Base-by-base conservation (phyloP, 2,888 invertebrate genomes). In the Malachius bipustulatus region DNA sequence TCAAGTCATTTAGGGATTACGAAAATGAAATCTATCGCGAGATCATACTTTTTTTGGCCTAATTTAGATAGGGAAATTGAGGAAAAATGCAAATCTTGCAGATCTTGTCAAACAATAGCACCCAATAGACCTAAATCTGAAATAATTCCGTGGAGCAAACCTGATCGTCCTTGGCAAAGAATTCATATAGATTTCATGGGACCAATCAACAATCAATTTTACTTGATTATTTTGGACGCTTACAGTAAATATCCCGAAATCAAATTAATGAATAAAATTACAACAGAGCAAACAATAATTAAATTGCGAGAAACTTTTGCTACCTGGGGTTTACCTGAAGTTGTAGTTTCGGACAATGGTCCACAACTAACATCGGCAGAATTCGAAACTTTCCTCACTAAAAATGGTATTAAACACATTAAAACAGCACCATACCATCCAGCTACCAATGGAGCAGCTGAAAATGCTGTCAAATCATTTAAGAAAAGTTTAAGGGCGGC, bases 1-100 rank as follows among this genome's bases (percentile, higher is more conserved):
- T 49, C 4, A 40, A 41, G 14, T 50, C 55, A 9, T 31, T 57
- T 36, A 10, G 38, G 35, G 10, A 27, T 38, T 4, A 19, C 28
- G 1, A 26, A 28, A 19, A 32, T 27, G 34, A 32, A 35, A 35
- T 11, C 12, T 30, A 4, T 24, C 10, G 37, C 37, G 3, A 16
- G 37, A 28, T 35, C 37, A 4, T 10, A 26, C 26, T 15, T 37
- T 11, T 37, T 10, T 9, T 37, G 37, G 34, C 34, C 34, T 3
- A 24, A 14, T 14, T 30, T 37, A 3, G 34, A 37, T 12, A 29
- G 16, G 16, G 30, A 35, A 11, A 37, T 37, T 11, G 37, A 37
- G 16, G 10, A 30, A 3, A 19, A 12, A 16, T 14, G n/a, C 11
- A 37, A 35, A 16, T 9, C 10, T 4, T 35, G 37, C 24, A 13